Conservation (phyloP, 2,888 invertebrate genomes). For the Drosophila mimica region DNA sequence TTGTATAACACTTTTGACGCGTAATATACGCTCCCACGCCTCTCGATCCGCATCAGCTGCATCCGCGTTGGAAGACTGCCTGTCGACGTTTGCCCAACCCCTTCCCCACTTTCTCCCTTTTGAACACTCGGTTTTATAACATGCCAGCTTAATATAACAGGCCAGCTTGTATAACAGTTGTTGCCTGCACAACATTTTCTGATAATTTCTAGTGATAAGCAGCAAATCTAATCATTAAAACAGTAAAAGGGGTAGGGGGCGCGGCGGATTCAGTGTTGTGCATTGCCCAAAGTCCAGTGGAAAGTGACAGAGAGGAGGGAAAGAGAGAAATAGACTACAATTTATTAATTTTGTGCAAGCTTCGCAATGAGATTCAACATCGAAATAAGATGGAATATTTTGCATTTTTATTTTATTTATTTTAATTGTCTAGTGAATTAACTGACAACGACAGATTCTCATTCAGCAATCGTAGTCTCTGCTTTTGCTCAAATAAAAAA, state of each 20-base stretch:
- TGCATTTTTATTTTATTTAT: neutral
- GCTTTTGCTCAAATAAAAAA: constrained; percentile 3
- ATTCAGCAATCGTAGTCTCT: neutral
- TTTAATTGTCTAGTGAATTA: constrained; percentile 33
- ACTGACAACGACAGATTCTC: constrained; percentile 2
- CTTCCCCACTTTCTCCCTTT: neutral
- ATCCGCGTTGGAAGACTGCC: constrained; percentile 22
- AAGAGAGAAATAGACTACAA: neutral
- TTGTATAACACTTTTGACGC: constrained; percentile 22
- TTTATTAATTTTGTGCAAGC: constrained; percentile 39
- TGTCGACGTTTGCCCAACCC: constrained; percentile 11
- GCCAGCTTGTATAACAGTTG: neutral
- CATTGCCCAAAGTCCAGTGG: constrained; percentile 41
- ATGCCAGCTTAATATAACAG: constrained; percentile 1
- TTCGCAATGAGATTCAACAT: constrained; percentile 39
- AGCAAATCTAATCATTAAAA: constrained; percentile 26
- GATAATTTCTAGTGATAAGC: constrained; percentile 45
- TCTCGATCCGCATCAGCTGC: neutral
- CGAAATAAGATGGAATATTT: constrained; percentile 34
- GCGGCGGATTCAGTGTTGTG: constrained; percentile 11
- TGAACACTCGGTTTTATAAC: neutral
- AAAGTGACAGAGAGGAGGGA: neutral
- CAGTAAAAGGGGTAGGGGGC: neutral
- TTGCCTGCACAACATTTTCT: constrained; percentile 1
- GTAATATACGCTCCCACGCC: neutral